Evolutionary conservation across 2,113 vertebrate genomes (phyloP).

Genomic region (Heterochromis multidens): DNA sequence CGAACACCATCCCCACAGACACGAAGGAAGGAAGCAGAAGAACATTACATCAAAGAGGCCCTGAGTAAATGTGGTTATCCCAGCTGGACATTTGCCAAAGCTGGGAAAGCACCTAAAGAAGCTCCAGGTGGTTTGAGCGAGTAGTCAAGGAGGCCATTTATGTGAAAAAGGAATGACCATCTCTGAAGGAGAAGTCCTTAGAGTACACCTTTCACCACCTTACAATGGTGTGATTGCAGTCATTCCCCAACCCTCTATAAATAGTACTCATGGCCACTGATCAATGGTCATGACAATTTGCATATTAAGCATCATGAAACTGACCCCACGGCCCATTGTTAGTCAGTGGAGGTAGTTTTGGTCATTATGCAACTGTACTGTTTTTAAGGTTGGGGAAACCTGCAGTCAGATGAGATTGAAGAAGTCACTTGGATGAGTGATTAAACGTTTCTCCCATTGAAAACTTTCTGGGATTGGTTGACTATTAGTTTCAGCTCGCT

Average conservation of each 20-base stretch:
- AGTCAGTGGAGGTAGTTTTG: too few species aligned
- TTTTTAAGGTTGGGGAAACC: not conserved
- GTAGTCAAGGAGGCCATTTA: not conserved
- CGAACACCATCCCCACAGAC: not conserved
- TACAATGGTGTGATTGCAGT: too few species aligned
- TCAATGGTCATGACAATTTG: rapidly evolving
- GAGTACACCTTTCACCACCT: too few species aligned
- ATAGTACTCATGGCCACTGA: not conserved
- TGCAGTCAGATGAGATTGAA: not conserved
- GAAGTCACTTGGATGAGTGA: not conserved
- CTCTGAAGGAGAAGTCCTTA: too few species aligned
- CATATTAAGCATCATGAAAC: not conserved
- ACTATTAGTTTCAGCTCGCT: not conserved
- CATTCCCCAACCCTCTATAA: not conserved
- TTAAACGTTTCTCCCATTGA: rapidly evolving
- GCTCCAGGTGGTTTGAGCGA: not conserved
- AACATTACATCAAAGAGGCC: not conserved
- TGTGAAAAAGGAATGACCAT: rapidly evolving
- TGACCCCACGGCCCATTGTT: not conserved
- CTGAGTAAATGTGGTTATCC: not conserved
- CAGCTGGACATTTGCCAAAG: too few species aligned
- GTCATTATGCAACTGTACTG: not conserved
- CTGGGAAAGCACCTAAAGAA: too few species aligned
- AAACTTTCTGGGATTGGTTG: not conserved
- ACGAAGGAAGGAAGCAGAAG: not conserved